Evolutionary conservation across 2,113 vertebrate species (phyloP).

Genomic region (pig (Sus scrofa)): DNA sequence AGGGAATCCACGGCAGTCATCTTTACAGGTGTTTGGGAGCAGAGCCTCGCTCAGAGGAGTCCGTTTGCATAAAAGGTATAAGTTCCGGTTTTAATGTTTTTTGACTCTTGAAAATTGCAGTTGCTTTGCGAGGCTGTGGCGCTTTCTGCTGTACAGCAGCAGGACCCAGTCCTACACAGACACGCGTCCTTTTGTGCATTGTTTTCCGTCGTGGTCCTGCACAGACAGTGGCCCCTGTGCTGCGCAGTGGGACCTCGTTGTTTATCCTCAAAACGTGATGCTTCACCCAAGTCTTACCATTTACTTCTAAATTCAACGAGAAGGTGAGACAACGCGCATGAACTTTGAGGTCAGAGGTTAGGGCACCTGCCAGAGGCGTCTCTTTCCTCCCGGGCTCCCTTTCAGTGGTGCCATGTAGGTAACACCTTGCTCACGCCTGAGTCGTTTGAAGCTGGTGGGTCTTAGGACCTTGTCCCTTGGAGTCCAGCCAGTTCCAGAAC

Average conservation of each 20-base stretch:
- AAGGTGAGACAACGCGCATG: not conserved
- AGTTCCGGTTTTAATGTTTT: not conserved
- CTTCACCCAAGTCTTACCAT: too few relatives aligned
- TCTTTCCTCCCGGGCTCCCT: not conserved
- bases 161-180: too few relatives aligned
- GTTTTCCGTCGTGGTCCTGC: too few relatives aligned
- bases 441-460: not conserved
- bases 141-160: too few relatives aligned
- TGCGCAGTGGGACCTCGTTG: too few relatives aligned
- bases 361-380: not conserved
- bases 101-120: too few relatives aligned
- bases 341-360: not conserved
- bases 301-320: not conserved
- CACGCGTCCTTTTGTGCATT: too few relatives aligned
- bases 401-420: not conserved
- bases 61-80: not conserved
- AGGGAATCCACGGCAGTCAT: not conserved
- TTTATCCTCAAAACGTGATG: too few relatives aligned
- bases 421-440: not conserved
- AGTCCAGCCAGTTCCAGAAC: not conserved
- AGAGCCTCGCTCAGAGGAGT: not conserved
- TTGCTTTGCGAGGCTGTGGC: too few relatives aligned
- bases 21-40: not conserved
- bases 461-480: not conserved
- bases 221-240: too few relatives aligned